These are phyloP conservation scores for Cryptocephalus primarius DNA, from an alignment of 2,888 invertebrate species.

Conservation along the genomic window DNA sequence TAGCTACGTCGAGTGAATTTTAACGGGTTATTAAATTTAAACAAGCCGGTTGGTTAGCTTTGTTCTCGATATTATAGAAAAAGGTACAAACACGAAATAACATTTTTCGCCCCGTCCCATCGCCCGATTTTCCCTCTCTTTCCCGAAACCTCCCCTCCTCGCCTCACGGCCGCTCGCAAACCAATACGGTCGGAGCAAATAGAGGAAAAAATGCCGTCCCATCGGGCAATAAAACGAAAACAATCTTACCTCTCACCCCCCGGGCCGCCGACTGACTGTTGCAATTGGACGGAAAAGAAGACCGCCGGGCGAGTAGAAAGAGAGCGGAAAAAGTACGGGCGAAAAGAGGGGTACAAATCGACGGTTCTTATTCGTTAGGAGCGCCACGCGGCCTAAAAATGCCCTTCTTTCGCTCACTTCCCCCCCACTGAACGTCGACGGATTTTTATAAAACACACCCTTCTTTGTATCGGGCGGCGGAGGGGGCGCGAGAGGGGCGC, in stretches of 20 bases:
- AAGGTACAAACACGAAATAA: too few relatives aligned
- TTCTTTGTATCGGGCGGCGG: constrained; percentile 11
- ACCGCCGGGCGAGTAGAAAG: constrained; percentile 6
- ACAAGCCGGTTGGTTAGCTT: too few relatives aligned
- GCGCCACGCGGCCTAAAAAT: constrained; percentile 2
- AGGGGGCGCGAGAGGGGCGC: constrained; percentile 6
- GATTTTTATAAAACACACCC: constrained; percentile 25
- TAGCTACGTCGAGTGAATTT: too few relatives aligned
- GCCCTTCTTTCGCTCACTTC: constrained; percentile 21
- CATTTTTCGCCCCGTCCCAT: too few relatives aligned
- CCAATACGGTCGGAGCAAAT: constrained; percentile 11
- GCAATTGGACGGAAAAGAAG: constrained; percentile 23
- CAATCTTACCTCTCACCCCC: constrained; percentile 2
- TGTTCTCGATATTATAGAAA: too few relatives aligned
- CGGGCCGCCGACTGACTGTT: constrained; percentile 7
- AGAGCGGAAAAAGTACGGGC: constrained; percentile 12
- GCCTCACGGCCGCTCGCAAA: constrained; percentile 7
- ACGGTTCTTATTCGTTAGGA: not conserved
- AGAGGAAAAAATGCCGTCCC: constrained; percentile 10
- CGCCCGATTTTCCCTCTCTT: too few relatives aligned
- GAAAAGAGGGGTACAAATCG: constrained; percentile 20
- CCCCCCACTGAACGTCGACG: constrained; percentile 14
- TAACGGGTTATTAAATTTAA: too few relatives aligned
- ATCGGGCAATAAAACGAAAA: constrained; percentile 1
- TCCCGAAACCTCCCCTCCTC: constrained; percentile 1